phyloP scores from a whole-genome alignment of 2,113 vertebrate genomes.

The Indicator maculatus region DNA sequence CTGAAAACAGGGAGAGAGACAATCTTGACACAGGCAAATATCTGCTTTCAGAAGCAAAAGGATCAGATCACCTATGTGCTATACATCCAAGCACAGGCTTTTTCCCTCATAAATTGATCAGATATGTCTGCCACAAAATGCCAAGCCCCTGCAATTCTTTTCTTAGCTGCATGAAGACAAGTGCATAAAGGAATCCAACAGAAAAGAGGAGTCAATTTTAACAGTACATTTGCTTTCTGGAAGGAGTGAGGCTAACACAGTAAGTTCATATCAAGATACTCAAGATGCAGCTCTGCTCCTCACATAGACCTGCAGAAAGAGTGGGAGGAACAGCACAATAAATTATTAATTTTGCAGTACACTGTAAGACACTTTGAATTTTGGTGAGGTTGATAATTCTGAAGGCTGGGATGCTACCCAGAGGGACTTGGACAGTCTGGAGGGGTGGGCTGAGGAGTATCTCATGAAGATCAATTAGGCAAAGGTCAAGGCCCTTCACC shows the following conservation, averaged over 20 bases:
- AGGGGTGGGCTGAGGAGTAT: too few relatives aligned
- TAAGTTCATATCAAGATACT: background rate
- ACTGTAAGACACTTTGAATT: background rate
- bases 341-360: background rate
- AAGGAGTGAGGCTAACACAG: background rate
- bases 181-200: background rate
- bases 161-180: background rate
- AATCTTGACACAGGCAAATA: background rate
- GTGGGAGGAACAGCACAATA: background rate
- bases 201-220: background rate
- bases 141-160: background rate
- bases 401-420: too few relatives aligned
- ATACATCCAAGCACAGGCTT: background rate
- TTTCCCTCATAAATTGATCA: background rate
- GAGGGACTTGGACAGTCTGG: too few relatives aligned
- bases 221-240: background rate
- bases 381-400: background rate
- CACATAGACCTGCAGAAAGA: background rate
- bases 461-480: too few relatives aligned
- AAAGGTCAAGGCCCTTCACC: too few relatives aligned
- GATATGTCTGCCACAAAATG: background rate
- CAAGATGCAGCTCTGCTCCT: background rate
- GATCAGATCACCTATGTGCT: background rate
- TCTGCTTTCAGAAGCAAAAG: background rate
- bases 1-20: background rate